Evolutionary conservation across 1,140 invertebrate species (phyloP), one percentile per base, ranked within the genome.

Genomic region (Trichonephila inaurata): DNA sequence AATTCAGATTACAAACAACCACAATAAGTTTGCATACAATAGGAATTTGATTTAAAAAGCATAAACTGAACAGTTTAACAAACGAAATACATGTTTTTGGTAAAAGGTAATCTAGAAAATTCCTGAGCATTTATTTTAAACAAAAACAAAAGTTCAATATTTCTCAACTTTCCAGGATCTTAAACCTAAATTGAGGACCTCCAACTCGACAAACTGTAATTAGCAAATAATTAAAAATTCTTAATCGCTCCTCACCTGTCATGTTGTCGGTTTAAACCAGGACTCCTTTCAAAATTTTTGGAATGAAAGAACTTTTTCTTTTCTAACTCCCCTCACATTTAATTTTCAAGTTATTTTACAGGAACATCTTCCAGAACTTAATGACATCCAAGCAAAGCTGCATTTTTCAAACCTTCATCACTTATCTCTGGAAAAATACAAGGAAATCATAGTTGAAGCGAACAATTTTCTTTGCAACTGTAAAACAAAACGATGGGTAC

Each of bases 391-490:
- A 44, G 40, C 81, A 51, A 6, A 83, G 44, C 40, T 58, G n/a
- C 51, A 83, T 83, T 83, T 83, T 21, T 18, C 40, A 14, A 83
- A 58, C 40, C 81, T 51, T 51, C 81, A 40, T 83, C 19, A 83
- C 81, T 83, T 83, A 83, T 83, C 81, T 28, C 81, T 40, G 8
- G 18, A 83, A n/a, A 58, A 58, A n/a, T 51, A 51, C 81, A n/a
- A 21, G 19, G 44, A 83, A 83, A 83, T 83, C 81, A 77, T 16
- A 77, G 72, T n/a, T 16, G 72, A 19, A 51, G 81, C 81, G 44
- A n/a, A 18, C 72, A 24, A 77, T 77, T 33, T 77, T 40, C 72
- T 77, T 24, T 10, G 7, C 1, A 83, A 21, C 24, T 33, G 69
- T 77, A 28, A 77, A 18, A 24, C 69, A 77, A 77, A 77, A 18